A percentile compares a stretch with the other conserved stretches of the same genome.
Conservation (phyloP, 1,140 invertebrate species). For the Tetraneura akinire region DNA sequence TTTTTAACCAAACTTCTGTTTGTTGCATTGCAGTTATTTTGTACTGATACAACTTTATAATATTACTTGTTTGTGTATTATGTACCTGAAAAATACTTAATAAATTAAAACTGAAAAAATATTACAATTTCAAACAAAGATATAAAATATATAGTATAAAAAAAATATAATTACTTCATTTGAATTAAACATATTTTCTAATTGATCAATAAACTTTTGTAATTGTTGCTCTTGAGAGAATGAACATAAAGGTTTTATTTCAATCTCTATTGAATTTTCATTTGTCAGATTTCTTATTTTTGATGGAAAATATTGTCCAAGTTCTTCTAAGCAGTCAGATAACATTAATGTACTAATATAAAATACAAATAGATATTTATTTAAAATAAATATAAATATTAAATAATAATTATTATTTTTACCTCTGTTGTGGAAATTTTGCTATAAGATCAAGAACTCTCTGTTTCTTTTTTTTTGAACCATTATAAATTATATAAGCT, state of each 20-base stretch:
- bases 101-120: conserved; percentile 10
- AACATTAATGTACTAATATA: conserved; percentile 28
- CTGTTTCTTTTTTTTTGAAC: conserved; percentile 32
- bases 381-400: not conserved
- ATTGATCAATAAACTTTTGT: conserved; percentile 18
- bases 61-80: conserved; percentile 13
- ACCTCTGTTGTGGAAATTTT: conserved; percentile 48
- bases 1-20: conserved; percentile 34
- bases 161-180: conserved; percentile 29
- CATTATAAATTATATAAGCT: conserved; percentile 35
- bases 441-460: conserved; percentile 32
- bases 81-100: conserved; percentile 20
- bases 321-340: conserved; percentile 29
- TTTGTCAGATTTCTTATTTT: not conserved
- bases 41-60: conserved; percentile 16
- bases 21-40: conserved; percentile 27
- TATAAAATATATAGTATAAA: not conserved
- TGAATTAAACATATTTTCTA: conserved; percentile 26
- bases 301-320: not conserved
- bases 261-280: not conserved
- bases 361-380: not conserved
- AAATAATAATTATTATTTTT: not conserved
- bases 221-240: conserved; percentile 40
- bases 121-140: not conserved
- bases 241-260: conserved; percentile 25